Percentiles rank a stretch among this genome's conserved stretches.
These are phyloP conservation scores for Cherax destructor DNA, from an alignment of 1,140 invertebrate genomes.

Conservation along the genomic window DNA sequence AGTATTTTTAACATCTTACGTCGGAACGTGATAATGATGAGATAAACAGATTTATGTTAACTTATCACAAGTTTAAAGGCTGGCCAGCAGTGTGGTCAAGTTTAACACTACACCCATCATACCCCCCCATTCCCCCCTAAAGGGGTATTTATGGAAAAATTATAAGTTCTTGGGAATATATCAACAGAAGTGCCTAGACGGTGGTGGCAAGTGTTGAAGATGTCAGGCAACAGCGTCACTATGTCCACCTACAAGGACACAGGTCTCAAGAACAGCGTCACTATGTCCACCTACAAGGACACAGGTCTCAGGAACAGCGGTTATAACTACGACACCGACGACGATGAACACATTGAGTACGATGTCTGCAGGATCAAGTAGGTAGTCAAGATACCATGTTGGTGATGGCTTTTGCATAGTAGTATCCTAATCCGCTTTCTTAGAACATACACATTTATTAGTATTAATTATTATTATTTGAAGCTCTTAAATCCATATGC, in stretches of 20 bases:
- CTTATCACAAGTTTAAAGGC: too few species aligned
- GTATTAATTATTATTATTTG: too few species aligned
- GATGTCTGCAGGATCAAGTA: constrained; percentile 34
- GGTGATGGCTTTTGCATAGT: not conserved
- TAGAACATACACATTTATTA: too few species aligned
- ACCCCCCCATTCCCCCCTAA: too few species aligned
- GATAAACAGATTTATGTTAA: too few species aligned
- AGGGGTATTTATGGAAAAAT: not conserved
- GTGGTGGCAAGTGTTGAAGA: not conserved
- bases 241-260: not conserved
- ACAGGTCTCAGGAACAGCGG: not conserved
- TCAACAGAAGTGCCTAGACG: constrained; percentile 3
- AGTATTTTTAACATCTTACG: too few species aligned
- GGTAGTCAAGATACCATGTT: not conserved
- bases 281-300: not conserved
- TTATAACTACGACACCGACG: not conserved
- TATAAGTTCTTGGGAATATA: not conserved
- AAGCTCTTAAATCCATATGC: too few species aligned
- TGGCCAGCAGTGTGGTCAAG: too few species aligned
- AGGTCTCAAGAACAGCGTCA: not conserved
- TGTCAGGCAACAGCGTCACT: not conserved
- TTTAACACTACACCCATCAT: too few species aligned
- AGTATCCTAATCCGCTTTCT: too few species aligned
- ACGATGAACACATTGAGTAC: constrained; percentile 1
- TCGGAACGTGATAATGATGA: too few species aligned